Evolutionary conservation across 92 coral and sea anemone species (phyloP).

Genomic region (Porites evermanni): DNA sequence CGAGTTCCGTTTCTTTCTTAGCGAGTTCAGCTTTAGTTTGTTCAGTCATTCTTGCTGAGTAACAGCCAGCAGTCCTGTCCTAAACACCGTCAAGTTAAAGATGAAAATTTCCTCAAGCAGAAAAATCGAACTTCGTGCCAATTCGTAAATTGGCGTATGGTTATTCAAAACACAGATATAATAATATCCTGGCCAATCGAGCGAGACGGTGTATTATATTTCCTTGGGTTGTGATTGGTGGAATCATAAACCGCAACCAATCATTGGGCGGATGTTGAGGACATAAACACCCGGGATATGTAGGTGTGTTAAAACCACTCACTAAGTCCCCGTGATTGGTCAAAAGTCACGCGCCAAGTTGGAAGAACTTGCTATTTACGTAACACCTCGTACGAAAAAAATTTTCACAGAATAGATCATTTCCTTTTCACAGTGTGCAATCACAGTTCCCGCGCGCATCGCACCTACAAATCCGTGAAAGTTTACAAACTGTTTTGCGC

Average conservation of each 20-base stretch:
- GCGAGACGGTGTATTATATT: conserved; percentile 77
- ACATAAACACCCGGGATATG: conserved; percentile 64
- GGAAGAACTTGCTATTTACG: conserved; percentile 25
- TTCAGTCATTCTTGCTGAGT: conserved; percentile 54
- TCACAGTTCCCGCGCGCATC: conserved; percentile 2
- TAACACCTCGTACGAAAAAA: conserved; percentile 16
- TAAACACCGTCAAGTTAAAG: conserved; percentile 2
- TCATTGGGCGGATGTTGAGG: conserved; percentile 48
- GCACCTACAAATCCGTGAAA: neutral
- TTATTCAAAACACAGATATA: conserved; percentile 87
- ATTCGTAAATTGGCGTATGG: conserved; percentile 85
- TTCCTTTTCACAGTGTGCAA: conserved; percentile 15
- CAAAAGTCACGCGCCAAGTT: conserved; percentile 46
- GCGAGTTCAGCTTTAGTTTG: conserved; percentile 37
- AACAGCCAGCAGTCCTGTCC: neutral
- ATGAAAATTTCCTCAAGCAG: conserved; percentile 56
- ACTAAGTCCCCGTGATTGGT: conserved; percentile 53
- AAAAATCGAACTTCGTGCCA: conserved; percentile 95
- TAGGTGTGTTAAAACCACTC: conserved; percentile 80
- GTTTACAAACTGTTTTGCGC: neutral
- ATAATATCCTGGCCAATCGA: conserved; percentile 72
- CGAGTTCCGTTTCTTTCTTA: conserved; percentile 50
- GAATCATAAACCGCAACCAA: conserved; percentile 68
- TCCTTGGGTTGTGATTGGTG: conserved; percentile 82
- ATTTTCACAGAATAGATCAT: neutral